Conservation (phyloP, 2,797 vertebrate species). For the Cheirogaleus major region DNA sequence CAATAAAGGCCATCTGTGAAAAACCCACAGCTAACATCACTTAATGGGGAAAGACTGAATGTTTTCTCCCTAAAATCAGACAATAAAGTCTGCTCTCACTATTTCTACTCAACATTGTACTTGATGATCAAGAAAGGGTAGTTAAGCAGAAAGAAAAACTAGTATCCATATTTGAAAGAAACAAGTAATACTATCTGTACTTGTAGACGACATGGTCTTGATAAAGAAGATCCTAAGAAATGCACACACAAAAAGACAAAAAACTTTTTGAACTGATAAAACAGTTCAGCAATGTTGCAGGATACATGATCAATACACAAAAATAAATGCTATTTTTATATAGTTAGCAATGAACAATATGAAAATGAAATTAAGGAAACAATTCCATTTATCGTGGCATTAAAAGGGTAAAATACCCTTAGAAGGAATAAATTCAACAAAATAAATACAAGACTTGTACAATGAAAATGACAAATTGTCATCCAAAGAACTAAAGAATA, state of each 20-base stretch:
- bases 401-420: background rate
- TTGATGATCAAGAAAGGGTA: background rate
- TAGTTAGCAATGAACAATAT: background rate
- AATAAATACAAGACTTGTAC: background rate
- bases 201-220: background rate
- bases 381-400: background rate
- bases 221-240: background rate
- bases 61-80: background rate
- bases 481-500: background rate
- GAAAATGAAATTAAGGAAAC: background rate
- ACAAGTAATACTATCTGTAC: background rate
- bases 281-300: background rate
- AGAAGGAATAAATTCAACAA: background rate
- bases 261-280: background rate
- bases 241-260: background rate
- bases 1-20: background rate
- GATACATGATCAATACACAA: background rate
- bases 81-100: background rate
- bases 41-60: background rate
- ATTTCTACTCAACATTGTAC: background rate
- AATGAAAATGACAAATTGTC: background rate
- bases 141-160: background rate
- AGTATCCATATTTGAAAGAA: background rate
- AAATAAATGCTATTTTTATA: background rate
- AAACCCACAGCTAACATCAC: background rate